Percentiles rank a stretch among this genome's conserved stretches.
Conservation (phyloP, 1,140 invertebrate genomes). For the Olivierus martensii region DNA sequence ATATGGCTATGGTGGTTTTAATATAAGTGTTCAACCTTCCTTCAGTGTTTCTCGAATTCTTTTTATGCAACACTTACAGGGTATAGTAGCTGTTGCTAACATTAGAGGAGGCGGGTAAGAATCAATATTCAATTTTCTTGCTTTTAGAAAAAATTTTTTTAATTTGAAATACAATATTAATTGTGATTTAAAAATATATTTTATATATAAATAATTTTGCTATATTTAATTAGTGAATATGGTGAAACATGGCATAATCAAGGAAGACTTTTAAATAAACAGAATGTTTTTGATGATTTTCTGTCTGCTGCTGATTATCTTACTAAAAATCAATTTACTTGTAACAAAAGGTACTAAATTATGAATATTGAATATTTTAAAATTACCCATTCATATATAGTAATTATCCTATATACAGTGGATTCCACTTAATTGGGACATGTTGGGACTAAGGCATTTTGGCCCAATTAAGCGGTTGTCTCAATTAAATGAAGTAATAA, state of each 20-base stretch:
- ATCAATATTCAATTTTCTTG: not conserved
- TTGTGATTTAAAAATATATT: not conserved
- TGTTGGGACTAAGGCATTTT: no score
- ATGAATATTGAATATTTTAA: no score
- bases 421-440: no score
- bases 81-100: slow-evolving; percentile 81
- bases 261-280: slow-evolving; percentile 82
- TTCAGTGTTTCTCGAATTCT: slow-evolving; percentile 68
- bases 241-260: slow-evolving; percentile 94
- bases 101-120: slow-evolving; percentile 84
- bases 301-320: slow-evolving; percentile 83
- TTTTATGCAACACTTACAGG: slow-evolving; percentile 80
- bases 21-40: slow-evolving; percentile 73
- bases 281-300: slow-evolving; percentile 97
- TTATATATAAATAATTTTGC: not conserved
- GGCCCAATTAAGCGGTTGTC: no score
- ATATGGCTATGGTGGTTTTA: slow-evolving; percentile 97
- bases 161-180: not conserved
- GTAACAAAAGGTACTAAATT: no score
- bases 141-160: not conserved
- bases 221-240: slow-evolving; percentile 59
- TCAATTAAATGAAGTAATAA: no score
- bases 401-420: no score
- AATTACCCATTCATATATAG: no score
- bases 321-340: no score